Percentiles rank a stretch among this genome's conserved stretches.
Evolutionary conservation across 2,113 vertebrate genomes (phyloP).

Genomic region (Myxocyprinus asiaticus): DNA sequence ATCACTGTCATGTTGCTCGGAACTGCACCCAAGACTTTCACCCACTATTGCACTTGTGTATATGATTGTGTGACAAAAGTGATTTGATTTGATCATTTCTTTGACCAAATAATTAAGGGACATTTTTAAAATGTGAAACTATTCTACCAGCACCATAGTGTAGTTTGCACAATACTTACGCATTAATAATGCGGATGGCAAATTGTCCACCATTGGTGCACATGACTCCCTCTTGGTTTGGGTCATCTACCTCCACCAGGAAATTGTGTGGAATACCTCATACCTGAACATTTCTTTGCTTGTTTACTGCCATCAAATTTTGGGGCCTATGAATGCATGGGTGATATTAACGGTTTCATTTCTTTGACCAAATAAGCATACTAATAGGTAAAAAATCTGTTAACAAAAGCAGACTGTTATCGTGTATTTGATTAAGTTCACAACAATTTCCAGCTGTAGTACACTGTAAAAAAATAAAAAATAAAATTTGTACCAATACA

Average conservation of each 20-base stretch:
- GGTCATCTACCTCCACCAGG: slow-evolving; percentile 96
- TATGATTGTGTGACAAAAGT: no score
- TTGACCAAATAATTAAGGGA: no score
- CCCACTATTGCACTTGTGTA: no score
- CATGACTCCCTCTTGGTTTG: slow-evolving; percentile 94
- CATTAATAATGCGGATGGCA: slow-evolving; percentile 92
- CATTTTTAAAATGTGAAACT: no score
- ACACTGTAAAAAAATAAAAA: no score
- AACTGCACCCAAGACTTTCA: no score
- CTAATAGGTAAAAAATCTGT: no score
- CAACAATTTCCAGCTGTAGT: neutral
- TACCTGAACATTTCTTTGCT: slow-evolving; percentile 91
- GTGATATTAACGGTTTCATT: slow-evolving; percentile 27
- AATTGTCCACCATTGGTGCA: slow-evolving; percentile 97
- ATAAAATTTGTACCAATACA: no score
- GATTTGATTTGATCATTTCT: no score
- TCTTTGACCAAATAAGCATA: neutral
- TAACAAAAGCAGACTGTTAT: no score
- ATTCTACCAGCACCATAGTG: neutral
- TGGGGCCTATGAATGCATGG: slow-evolving; percentile 81
- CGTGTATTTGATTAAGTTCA: neutral
- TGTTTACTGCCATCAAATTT: slow-evolving; percentile 84
- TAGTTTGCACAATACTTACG: slow-evolving; percentile 76
- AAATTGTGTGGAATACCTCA: slow-evolving; percentile 90
- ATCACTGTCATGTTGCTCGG: no score